Percentiles rank a stretch among this genome's conserved stretches.
These are phyloP conservation scores for Ailurus styani DNA, from an alignment of 2,113 vertebrate species.

Conservation along the genomic window DNA sequence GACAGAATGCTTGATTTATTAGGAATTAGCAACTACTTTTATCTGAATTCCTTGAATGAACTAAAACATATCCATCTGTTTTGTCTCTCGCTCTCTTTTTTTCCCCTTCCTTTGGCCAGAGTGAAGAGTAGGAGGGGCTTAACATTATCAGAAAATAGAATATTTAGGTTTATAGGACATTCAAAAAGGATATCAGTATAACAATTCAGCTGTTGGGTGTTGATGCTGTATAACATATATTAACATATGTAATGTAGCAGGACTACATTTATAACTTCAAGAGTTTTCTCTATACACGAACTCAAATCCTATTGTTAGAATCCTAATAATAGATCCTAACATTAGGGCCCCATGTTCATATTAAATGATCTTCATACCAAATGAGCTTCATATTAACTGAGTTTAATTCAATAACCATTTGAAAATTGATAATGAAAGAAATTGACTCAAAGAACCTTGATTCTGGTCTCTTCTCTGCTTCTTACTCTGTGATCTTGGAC, in stretches of 20 bases:
- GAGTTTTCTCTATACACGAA: not conserved
- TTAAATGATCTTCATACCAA: not conserved
- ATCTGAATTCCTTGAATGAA: conserved; percentile 75
- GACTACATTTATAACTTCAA: not conserved
- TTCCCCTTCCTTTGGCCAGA: not conserved
- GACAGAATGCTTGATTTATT: conserved; percentile 73
- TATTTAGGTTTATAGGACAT: not conserved
- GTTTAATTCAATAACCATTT: conserved; percentile 47
- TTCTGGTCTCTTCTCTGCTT: not conserved
- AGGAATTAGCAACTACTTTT: conserved; percentile 75
- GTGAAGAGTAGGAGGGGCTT: not conserved
- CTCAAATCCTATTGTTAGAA: not conserved
- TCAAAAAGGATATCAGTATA: not conserved
- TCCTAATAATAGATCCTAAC: not conserved
- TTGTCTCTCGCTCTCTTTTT: not conserved
- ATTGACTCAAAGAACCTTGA: not conserved
- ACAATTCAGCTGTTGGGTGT: not conserved
- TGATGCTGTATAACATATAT: conserved; percentile 48
- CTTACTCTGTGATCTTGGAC: not conserved
- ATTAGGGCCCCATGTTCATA: not conserved
- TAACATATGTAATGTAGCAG: conserved; percentile 46
- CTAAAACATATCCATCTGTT: conserved; percentile 62
- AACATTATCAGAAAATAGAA: not conserved
- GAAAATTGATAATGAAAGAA: conserved; percentile 31
- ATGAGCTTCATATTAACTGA: conserved; percentile 47